Evolutionary conservation across 2,113 vertebrate species (phyloP).

Genomic region (Cyanistes caeruleus): DNA sequence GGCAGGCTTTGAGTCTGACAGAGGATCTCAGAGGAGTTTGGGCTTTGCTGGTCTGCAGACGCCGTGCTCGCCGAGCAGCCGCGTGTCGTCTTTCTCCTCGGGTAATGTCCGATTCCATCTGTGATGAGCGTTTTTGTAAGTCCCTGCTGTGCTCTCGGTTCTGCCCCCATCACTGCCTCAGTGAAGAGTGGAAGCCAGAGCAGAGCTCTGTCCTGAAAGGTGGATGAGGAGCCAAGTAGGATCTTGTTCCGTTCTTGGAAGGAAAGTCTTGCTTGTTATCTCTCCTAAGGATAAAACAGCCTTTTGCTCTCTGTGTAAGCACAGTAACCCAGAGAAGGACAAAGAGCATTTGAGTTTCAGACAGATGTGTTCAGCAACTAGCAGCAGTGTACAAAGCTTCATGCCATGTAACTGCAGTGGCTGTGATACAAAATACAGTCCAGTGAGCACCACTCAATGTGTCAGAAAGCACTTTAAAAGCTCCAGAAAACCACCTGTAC

Average conservation of each 20-base stretch:
- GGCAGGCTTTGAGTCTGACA: conserved; percentile 81
- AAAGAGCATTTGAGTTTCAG: neutral
- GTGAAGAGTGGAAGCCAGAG: neutral
- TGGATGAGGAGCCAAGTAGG: neutral
- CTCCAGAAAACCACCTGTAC: neutral
- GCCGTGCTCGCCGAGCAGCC: conserved; percentile 80
- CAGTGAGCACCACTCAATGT: neutral
- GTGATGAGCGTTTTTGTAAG: accelerated
- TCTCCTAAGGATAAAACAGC: neutral
- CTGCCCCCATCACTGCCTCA: accelerated
- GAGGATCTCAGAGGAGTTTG: conserved; percentile 85
- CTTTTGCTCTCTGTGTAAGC: neutral
- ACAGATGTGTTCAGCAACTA: neutral
- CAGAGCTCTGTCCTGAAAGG: neutral
- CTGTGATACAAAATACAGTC: neutral
- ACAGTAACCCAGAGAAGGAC: neutral
- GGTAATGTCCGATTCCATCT: conserved; percentile 62
- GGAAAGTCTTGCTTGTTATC: neutral
- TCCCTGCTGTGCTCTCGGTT: neutral
- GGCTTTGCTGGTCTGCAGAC: conserved; percentile 82
- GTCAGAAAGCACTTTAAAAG: neutral
- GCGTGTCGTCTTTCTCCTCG: conserved; percentile 81
- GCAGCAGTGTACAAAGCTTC: neutral
- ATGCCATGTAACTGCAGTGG: neutral
- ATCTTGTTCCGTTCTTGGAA: neutral